Evolutionary conservation across 2,797 vertebrate species (phyloP).

Genomic region (Champsocephalus esox): DNA sequence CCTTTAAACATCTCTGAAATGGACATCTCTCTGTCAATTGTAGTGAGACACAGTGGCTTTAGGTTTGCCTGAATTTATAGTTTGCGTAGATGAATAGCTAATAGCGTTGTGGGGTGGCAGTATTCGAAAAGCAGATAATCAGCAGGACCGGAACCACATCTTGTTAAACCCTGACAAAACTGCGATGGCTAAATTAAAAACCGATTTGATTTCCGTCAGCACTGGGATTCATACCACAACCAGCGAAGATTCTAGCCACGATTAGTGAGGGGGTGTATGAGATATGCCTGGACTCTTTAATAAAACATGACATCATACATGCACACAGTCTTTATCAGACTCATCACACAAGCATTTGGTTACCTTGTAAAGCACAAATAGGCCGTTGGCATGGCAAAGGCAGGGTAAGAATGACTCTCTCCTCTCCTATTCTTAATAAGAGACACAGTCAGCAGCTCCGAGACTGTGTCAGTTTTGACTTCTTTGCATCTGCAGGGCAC

Average conservation of each 20-base stretch:
- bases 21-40: conserved; percentile 22
- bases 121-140: conserved; percentile 55
- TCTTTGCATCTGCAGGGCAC: conserved; percentile 2
- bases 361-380: conserved; percentile 31
- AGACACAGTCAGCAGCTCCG: conserved; percentile 37
- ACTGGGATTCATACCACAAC: conserved; percentile 20
- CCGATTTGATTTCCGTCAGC: conserved; percentile 48
- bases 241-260: conserved; percentile 38
- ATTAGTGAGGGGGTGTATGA: conserved; percentile 33
- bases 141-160: conserved; percentile 38
- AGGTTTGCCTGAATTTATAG: conserved; percentile 21
- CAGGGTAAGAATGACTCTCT: conserved; percentile 26
- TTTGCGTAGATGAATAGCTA: conserved; percentile 16
- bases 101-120: conserved; percentile 1
- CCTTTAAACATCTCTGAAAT: conserved; percentile 4
- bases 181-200: conserved; percentile 49
- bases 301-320: conserved; percentile 16
- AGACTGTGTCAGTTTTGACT: conserved; percentile 33
- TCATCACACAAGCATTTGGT: conserved; percentile 40
- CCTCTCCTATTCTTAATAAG: conserved; percentile 33
- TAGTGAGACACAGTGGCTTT: neutral
- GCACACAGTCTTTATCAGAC: conserved; percentile 25
- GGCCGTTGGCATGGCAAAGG: conserved; percentile 29
- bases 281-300: conserved; percentile 23
- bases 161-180: conserved; percentile 9